phyloP scores from a whole-genome alignment of 2,797 vertebrate species.

The Sebastes kiyomatsui region DNA sequence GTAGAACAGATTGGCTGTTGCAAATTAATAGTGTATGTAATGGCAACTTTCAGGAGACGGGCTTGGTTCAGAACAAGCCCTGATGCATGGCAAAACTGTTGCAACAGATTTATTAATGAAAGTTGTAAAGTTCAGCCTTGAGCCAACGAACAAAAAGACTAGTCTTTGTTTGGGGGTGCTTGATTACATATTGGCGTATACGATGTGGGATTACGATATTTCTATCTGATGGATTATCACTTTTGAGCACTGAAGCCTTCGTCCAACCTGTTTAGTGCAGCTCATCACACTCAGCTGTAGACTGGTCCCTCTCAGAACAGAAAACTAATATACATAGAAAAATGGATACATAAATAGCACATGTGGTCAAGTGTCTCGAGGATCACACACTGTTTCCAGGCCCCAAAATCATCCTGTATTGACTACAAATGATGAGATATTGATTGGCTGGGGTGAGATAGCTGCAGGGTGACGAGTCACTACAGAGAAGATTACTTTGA shows the following conservation, averaged over 20 bases:
- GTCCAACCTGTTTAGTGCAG: neutral
- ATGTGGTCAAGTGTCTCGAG: neutral
- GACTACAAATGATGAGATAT: neutral
- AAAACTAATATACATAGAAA: neutral
- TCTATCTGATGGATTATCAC: neutral
- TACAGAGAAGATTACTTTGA: neutral
- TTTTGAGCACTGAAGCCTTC: neutral
- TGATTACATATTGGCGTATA: too few relatives aligned
- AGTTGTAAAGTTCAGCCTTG: too few relatives aligned
- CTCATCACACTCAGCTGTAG: neutral
- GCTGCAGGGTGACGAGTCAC: neutral
- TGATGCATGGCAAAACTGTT: too few relatives aligned
- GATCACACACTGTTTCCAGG: neutral
- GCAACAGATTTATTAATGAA: too few relatives aligned
- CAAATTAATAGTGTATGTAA: too few relatives aligned
- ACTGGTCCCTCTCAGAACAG: too few relatives aligned
- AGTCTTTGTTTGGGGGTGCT: too few relatives aligned
- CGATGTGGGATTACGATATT: neutral
- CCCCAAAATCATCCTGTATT: neutral
- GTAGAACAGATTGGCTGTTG: too few relatives aligned
- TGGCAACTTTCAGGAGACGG: too few relatives aligned
- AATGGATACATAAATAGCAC: neutral
- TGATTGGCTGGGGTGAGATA: neutral
- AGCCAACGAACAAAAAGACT: too few relatives aligned
- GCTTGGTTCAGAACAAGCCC: too few relatives aligned